These are phyloP conservation scores for Amphipoea lucens DNA, from an alignment of 2,888 invertebrate genomes.

Conservation along the genomic window DNA sequence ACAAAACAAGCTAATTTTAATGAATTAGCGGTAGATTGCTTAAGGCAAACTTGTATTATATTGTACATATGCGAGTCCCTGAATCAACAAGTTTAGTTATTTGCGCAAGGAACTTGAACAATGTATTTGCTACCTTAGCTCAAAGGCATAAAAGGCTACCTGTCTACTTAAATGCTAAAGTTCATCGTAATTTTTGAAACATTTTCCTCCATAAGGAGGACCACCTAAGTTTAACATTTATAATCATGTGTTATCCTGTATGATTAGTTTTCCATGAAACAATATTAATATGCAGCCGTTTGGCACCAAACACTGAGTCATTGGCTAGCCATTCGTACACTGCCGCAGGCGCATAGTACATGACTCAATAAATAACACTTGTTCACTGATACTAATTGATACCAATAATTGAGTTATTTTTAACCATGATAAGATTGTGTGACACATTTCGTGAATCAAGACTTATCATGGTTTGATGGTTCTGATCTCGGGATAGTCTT, in stretches of 20 bases:
- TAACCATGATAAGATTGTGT: constrained; percentile 62
- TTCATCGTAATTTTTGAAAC: not conserved
- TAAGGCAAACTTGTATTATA: not conserved
- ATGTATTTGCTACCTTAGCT: not conserved
- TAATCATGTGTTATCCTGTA: constrained; percentile 58
- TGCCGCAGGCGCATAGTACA: constrained; percentile 40
- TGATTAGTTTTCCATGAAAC: constrained; percentile 73
- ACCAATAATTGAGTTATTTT: constrained; percentile 64
- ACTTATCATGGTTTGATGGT: not conserved
- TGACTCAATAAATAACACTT: constrained; percentile 63
- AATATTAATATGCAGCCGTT: constrained; percentile 61
- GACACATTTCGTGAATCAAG: constrained; percentile 50
- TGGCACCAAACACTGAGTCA: constrained; percentile 68
- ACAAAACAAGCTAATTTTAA: constrained; percentile 13
- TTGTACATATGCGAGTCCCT: constrained; percentile 3
- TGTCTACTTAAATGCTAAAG: not conserved
- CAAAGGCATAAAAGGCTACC: not conserved
- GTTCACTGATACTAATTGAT: constrained; percentile 64
- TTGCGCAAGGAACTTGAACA: not conserved
- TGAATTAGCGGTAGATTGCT: constrained; percentile 11
- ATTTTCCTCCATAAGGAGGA: constrained; percentile 34
- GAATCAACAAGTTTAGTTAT: constrained; percentile 17
- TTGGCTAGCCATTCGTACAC: constrained; percentile 56
- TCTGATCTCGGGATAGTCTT: not conserved
- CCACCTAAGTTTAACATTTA: constrained; percentile 31